Evolutionary conservation across 2,888 invertebrate species (phyloP), one percentile per base, ranked within the genome.

Genomic region (Parascotia fuliginaria): DNA sequence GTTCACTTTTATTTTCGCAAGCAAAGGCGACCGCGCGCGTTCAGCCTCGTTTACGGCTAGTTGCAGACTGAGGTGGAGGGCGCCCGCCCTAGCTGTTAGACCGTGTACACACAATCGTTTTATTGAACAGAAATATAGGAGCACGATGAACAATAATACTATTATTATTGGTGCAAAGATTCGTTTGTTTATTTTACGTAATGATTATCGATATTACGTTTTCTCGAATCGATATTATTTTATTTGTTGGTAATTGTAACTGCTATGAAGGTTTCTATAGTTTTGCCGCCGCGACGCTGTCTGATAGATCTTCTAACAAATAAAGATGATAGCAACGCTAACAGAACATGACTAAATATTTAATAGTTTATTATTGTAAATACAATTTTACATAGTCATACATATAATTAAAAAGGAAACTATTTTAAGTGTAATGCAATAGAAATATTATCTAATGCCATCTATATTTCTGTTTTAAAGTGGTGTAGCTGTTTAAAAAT

Each of bases 11-110:
- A 69, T 69, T 66, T 66, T 57, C 49, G 42, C 41, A 48, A 39
- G 43, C 55, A 57, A 41, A 44, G 55, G 58, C 50, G 40, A 41
- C 58, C 48, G 52, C 60, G 33, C 62, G 55, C 80, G 81, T 77
- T 66, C 56, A 22, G 40, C 67, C 69, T 58, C 65, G 55, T 42
- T 60, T 61, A 61, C 66, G 69, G 70, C 65, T 61, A 57, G 60
- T 58, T 59, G 68, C 64, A 67, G 73, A 83, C 82, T 82, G 81
- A 69, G 63, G 62, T 59, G 66, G 72, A 40, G 77, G 77, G 71
- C 74, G 70, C 72, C 76, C 81, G 75, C 76, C 76, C 76, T 68
- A 68, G 63, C 68, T 65, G 70, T 69, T 70, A 72, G 70, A 46
- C 62, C 64, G 60, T 59, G 65, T 65, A 55, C 52, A 62, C 61